Evolutionary conservation across 2,113 vertebrate genomes (phyloP).

Genomic region (Circaetus gallicus): DNA sequence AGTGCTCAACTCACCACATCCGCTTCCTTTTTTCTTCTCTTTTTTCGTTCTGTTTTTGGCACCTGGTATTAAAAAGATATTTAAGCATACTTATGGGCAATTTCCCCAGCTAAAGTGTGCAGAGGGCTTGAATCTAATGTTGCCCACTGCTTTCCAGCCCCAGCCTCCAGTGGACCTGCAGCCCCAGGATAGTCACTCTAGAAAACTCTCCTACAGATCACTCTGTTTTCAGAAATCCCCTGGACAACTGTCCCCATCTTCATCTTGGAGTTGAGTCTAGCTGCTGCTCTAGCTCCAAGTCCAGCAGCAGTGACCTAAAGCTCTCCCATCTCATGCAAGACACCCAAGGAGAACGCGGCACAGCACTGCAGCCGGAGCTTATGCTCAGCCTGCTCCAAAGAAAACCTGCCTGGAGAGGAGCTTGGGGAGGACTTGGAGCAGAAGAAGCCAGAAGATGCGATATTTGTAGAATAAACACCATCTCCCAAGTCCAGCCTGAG

Average conservation of each 20-base stretch:
- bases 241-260: background rate
- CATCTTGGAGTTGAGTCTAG: background rate
- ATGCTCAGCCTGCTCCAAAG: background rate
- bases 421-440: background rate
- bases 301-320: background rate
- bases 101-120: background rate
- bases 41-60: constrained; percentile 91
- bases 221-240: background rate
- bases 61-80: constrained; percentile 56
- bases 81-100: background rate
- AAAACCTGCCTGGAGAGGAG: background rate
- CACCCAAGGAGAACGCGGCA: background rate
- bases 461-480: background rate
- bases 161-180: background rate
- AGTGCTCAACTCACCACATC: constrained; percentile 85
- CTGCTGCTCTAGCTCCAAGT: background rate
- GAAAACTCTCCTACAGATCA: background rate
- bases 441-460: background rate
- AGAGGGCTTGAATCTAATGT: background rate
- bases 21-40: constrained; percentile 92
- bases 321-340: background rate
- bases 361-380: background rate
- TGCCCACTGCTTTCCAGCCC: background rate
- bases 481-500: background rate
- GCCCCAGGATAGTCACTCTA: background rate